Percentiles rank a stretch among this genome's conserved stretches.
These are phyloP conservation scores for Drosophila paucipuncta DNA, from an alignment of 2,888 invertebrate genomes.

Conservation along the genomic window DNA sequence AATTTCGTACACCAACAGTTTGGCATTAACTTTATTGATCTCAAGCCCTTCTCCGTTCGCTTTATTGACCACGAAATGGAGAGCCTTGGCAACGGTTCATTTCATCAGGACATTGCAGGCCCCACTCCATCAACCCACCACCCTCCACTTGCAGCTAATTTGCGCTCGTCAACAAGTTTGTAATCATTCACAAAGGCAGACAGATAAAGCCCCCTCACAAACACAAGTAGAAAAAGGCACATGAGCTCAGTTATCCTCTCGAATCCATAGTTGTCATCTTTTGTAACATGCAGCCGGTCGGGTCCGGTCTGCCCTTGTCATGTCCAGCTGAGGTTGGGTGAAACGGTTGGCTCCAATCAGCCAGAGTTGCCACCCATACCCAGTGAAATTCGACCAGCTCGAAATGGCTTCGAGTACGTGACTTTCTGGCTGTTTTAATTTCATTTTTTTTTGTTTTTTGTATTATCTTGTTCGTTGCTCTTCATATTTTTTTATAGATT, in stretches of 20 bases:
- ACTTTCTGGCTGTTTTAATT: conserved; percentile 60
- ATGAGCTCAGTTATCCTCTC: conserved; percentile 15
- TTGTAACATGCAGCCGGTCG: conserved; percentile 37
- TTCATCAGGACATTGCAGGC: not conserved
- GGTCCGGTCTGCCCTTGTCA: conserved; percentile 42
- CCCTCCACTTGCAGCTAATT: conserved; percentile 48
- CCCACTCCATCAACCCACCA: not conserved
- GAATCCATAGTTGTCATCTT: conserved; percentile 46
- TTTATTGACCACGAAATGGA: conserved; percentile 25
- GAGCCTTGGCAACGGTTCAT: conserved; percentile 33
- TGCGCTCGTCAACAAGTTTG: conserved; percentile 66
- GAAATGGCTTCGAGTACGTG: conserved; percentile 47
- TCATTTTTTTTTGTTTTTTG: conserved; percentile 16
- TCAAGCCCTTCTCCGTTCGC: conserved; percentile 6
- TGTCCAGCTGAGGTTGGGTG: conserved; percentile 42
- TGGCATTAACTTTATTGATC: conserved; percentile 29
- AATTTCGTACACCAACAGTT: not conserved
- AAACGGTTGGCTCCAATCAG: not conserved
- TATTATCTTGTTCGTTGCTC: conserved; percentile 4
- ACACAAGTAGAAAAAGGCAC: conserved; percentile 9
- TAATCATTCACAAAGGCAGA: conserved; percentile 57
- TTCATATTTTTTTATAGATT: conserved; percentile 48
- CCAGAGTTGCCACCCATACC: conserved; percentile 27
- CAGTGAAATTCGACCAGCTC: conserved; percentile 26
- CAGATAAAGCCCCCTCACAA: conserved; percentile 27